phyloP scores from a whole-genome alignment of 2,113 vertebrate species.

The Ictalurus punctatus region DNA sequence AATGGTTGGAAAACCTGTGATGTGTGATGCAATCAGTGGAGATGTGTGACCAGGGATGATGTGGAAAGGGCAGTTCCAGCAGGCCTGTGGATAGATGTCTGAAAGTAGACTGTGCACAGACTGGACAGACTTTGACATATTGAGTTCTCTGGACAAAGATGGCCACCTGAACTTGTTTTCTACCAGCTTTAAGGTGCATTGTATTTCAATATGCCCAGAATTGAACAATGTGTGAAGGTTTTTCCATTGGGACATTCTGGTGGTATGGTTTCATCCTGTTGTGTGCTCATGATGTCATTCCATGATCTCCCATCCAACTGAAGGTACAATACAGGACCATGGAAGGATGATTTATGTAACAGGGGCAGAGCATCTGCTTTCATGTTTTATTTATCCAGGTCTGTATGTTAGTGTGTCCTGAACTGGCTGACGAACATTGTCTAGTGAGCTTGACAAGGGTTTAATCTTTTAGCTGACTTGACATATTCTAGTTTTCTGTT shows the following conservation, averaged over 20 bases:
- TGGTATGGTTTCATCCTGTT: no score
- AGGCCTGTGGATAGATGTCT: neutral
- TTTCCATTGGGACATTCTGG: neutral
- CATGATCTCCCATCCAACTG: neutral
- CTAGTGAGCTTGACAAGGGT: no score
- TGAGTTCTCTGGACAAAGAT: no score
- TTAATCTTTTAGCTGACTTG: neutral
- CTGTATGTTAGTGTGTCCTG: neutral
- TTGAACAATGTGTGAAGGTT: no score
- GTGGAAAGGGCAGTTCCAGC: neutral
- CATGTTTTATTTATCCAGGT: neutral
- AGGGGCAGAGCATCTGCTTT: neutral
- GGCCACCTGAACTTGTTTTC: neutral
- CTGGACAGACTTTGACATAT: no score
- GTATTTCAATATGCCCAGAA: neutral
- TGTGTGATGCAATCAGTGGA: neutral
- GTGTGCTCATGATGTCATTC: neutral
- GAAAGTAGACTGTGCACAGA: neutral
- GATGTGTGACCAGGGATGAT: neutral
- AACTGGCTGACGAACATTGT: neutral
- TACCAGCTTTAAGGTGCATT: neutral
- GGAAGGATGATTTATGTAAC: neutral
- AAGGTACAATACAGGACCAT: neutral
- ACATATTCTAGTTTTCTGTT: neutral
- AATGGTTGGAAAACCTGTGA: neutral